Evolutionary conservation across 2,797 vertebrate species (phyloP).

Genomic region (Vireo griseus): DNA sequence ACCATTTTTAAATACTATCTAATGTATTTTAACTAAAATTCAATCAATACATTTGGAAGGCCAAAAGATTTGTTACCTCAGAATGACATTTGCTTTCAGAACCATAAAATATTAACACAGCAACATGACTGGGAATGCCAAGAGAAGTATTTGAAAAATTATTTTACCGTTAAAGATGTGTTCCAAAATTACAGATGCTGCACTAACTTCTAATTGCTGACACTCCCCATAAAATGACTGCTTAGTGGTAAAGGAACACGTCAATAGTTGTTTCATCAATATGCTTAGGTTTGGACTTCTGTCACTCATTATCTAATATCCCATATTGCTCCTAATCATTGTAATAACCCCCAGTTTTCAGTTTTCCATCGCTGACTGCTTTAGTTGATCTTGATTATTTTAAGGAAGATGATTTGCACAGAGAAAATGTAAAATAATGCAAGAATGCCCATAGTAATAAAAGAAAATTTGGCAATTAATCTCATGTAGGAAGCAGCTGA

Average conservation of each 20-base stretch:
- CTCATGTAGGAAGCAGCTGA: background rate
- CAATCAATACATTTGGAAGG: background rate
- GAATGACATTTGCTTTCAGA: slow-evolving; percentile 1
- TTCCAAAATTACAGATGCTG: background rate
- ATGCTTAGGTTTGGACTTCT: background rate
- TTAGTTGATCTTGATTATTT: background rate
- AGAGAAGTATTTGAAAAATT: background rate
- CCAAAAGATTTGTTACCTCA: background rate
- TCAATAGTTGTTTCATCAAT: background rate
- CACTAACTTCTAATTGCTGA: background rate
- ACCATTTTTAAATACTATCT: background rate
- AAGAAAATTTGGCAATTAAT: background rate
- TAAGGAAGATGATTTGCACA: background rate
- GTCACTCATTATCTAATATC: background rate
- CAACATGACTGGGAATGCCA: background rate
- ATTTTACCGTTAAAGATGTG: background rate
- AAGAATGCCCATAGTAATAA: background rate
- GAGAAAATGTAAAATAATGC: background rate
- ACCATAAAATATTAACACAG: background rate
- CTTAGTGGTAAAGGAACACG: background rate
- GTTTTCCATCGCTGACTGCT: background rate
- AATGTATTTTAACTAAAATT: background rate
- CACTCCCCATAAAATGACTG: background rate
- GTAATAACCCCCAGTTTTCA: background rate
- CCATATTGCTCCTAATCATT: background rate